These are phyloP conservation scores for Rhimphoctona megacephalus DNA, from an alignment of 2,888 invertebrate genomes.

Conservation along the genomic window DNA sequence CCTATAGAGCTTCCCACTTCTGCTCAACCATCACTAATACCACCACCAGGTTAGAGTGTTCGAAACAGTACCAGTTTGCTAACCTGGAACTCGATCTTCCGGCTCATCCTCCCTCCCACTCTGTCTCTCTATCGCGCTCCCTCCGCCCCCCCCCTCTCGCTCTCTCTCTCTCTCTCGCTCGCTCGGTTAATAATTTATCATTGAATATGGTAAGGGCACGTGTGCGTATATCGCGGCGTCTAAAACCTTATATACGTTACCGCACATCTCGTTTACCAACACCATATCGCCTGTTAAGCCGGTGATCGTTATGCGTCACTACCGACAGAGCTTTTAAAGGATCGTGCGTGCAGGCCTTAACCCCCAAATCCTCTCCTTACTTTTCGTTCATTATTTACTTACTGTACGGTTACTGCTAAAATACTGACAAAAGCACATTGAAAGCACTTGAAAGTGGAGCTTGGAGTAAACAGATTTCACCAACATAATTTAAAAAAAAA, in stretches of 20 bases:
- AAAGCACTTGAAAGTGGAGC: not conserved
- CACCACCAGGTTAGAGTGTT: slow-evolving; percentile 15
- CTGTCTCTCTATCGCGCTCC: slow-evolving; percentile 6
- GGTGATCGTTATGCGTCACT: slow-evolving; percentile 60
- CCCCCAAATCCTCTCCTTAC: not conserved
- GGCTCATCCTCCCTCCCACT: slow-evolving; percentile 24
- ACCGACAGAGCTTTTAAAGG: slow-evolving; percentile 40
- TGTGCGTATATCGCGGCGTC: slow-evolving; percentile 17
- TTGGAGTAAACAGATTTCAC: not conserved
- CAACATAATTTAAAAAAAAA: no score
- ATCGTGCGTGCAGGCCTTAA: not conserved
- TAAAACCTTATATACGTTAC: slow-evolving; percentile 20
- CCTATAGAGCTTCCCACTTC: slow-evolving; percentile 42
- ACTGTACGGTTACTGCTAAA: not conserved
- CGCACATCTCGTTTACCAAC: slow-evolving; percentile 42
- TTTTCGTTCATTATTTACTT: not conserved
- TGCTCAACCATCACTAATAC: slow-evolving; percentile 39
- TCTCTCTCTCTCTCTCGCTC: slow-evolving; percentile 17
- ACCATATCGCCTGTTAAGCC: slow-evolving; percentile 50
- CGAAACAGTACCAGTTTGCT: slow-evolving; percentile 47
- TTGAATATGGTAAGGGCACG: slow-evolving; percentile 39
- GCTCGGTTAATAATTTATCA: slow-evolving; percentile 68
- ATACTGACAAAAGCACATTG: not conserved
- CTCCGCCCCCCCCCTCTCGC: slow-evolving; percentile 15
- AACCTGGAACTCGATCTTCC: slow-evolving; percentile 57